A percentile compares a stretch with the other conserved stretches of the same genome.
These are phyloP conservation scores for Rafetus swinhoei DNA, from an alignment of 2,113 vertebrate genomes.

Conservation along the genomic window DNA sequence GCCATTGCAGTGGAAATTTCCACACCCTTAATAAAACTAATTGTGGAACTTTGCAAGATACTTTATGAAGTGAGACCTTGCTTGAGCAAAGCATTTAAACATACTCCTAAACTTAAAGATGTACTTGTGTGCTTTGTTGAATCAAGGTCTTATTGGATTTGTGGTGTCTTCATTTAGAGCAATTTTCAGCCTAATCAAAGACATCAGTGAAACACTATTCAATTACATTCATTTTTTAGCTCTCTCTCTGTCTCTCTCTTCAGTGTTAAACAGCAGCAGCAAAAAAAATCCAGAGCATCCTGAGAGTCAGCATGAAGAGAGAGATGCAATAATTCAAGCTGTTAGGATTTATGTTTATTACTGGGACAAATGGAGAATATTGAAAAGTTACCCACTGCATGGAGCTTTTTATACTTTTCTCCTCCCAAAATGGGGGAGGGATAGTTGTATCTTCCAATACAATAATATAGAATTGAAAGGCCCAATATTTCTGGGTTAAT, in stretches of 20 bases:
- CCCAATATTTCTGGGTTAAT: neutral
- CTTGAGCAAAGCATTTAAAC: neutral
- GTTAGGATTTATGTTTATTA: conserved; percentile 50
- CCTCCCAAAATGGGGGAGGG: neutral
- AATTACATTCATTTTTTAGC: neutral
- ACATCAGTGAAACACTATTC: neutral
- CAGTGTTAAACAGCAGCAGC: conserved; percentile 32
- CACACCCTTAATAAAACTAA: neutral
- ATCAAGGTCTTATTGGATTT: neutral
- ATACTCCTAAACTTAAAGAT: neutral
- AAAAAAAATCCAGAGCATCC: conserved; percentile 56
- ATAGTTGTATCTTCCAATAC: neutral
- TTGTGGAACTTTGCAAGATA: neutral
- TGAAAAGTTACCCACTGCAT: conserved; percentile 17
- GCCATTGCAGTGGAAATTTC: neutral
- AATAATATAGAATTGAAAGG: neutral
- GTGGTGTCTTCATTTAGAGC: neutral
- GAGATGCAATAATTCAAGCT: conserved; percentile 51
- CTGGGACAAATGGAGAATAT: neutral
- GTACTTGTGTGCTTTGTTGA: neutral
- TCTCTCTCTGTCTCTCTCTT: neutral
- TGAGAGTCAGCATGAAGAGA: conserved; percentile 55
- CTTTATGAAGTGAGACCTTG: neutral
- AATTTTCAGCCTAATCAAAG: conserved; percentile 4
- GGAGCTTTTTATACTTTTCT: conserved; percentile 12